These are phyloP conservation scores for Microtus ochrogaster DNA, from an alignment of 2,113 vertebrate genomes.

Conservation along the genomic window DNA sequence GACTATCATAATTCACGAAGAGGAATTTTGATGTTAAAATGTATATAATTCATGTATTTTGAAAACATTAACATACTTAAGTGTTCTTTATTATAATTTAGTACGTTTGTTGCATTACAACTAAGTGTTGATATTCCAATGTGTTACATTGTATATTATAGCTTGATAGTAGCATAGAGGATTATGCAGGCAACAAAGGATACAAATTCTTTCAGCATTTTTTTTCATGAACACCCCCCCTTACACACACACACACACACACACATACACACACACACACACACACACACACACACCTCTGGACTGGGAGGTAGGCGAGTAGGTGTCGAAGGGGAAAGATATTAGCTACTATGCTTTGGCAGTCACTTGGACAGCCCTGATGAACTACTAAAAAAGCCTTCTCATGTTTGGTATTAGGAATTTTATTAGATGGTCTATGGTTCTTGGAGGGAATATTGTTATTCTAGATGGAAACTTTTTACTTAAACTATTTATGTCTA, in stretches of 20 bases:
- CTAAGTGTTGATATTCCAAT: neutral
- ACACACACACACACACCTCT: neutral
- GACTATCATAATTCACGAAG: neutral
- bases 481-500: neutral
- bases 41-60: neutral
- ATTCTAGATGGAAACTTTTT: neutral
- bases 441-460: neutral
- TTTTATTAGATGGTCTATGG: neutral
- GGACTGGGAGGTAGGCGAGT: neutral
- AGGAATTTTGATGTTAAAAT: neutral
- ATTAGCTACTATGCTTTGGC: neutral
- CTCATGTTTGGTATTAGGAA: too few relatives aligned
- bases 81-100: neutral
- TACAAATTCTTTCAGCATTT: neutral
- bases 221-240: neutral
- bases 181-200: neutral
- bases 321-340: neutral
- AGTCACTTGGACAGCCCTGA: neutral
- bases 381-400: neutral
- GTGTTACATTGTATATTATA: neutral
- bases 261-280: too few relatives aligned
- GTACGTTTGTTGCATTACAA: neutral
- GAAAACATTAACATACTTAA: constrained; percentile 1
- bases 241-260: too few relatives aligned
- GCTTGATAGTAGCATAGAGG: neutral